These are phyloP conservation scores for Metalampra italica DNA, from an alignment of 2,888 invertebrate genomes.

Conservation along the genomic window DNA sequence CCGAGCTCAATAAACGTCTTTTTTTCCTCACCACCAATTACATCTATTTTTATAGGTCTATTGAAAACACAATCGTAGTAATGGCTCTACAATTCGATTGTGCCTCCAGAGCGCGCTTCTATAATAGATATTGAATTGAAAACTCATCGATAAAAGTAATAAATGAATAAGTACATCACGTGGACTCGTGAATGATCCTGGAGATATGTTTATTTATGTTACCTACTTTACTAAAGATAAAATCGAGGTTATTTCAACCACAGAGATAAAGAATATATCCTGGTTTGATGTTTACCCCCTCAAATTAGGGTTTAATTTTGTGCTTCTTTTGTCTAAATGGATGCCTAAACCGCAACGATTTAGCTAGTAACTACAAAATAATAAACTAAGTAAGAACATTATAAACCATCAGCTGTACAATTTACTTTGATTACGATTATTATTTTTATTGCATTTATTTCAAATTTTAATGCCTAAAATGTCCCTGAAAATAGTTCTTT, in stretches of 20 bases:
- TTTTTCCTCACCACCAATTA: constrained; percentile 59
- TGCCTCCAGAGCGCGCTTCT: constrained; percentile 4
- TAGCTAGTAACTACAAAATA: constrained; percentile 16
- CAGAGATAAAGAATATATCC: no score
- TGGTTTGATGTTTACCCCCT: no score
- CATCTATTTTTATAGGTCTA: constrained; percentile 58
- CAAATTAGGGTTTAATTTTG: background rate
- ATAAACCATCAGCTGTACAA: constrained; percentile 8
- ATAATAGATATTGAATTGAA: constrained; percentile 40
- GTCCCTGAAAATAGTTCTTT: no score
- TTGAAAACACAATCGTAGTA: constrained; percentile 59
- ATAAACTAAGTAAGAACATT: constrained; percentile 16
- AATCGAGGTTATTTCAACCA: no score
- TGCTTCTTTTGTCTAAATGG: background rate
- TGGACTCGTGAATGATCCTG: background rate
- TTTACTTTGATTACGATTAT: constrained; percentile 18
- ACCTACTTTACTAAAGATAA: background rate
- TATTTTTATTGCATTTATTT: constrained; percentile 1
- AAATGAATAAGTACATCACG: background rate
- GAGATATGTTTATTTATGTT: background rate
- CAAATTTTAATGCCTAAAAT: no score
- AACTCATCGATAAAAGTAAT: constrained; percentile 33
- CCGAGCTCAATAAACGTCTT: constrained; percentile 47
- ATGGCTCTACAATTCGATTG: constrained; percentile 56
- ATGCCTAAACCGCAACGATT: constrained; percentile 18